Percentiles rank a stretch among this genome's conserved stretches.
Evolutionary conservation across 2,113 vertebrate genomes (phyloP).

Genomic region (Mastomys natalensis): DNA sequence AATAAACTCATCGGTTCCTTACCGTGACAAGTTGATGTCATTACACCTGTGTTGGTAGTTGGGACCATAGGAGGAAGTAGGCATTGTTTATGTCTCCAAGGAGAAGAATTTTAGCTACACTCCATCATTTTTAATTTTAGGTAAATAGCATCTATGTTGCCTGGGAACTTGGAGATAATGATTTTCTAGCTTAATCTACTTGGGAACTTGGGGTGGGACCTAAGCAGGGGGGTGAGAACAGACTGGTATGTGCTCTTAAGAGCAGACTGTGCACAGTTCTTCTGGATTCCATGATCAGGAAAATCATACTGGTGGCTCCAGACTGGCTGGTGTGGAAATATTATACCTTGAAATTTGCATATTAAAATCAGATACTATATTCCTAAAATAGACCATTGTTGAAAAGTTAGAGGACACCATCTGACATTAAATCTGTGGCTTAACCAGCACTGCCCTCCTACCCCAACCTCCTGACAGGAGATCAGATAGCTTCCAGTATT

Average conservation of each 20-base stretch:
- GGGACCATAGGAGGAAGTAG: background rate
- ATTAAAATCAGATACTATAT: conserved; percentile 28
- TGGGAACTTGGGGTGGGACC: background rate
- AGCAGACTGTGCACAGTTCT: background rate
- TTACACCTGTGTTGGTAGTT: background rate
- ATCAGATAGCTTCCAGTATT: background rate
- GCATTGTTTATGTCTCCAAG: background rate
- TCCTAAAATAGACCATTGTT: background rate
- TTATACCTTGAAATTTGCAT: conserved; percentile 60
- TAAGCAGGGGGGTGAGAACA: background rate
- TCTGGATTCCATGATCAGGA: background rate
- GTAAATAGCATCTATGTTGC: background rate
- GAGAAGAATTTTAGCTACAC: background rate
- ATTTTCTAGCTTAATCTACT: background rate
- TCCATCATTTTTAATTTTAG: too few relatives aligned
- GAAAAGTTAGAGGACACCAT: conserved; percentile 24
- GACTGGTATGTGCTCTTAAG: background rate
- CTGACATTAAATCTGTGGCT: conserved; percentile 14
- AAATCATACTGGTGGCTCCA: background rate
- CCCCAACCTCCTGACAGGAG: background rate
- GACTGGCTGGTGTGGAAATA: background rate
- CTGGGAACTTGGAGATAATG: background rate
- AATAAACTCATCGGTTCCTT: background rate
- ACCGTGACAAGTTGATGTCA: background rate
- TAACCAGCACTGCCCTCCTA: background rate